Conservation (phyloP, 92 coral and sea anemone species). For the Ricordea florida region DNA sequence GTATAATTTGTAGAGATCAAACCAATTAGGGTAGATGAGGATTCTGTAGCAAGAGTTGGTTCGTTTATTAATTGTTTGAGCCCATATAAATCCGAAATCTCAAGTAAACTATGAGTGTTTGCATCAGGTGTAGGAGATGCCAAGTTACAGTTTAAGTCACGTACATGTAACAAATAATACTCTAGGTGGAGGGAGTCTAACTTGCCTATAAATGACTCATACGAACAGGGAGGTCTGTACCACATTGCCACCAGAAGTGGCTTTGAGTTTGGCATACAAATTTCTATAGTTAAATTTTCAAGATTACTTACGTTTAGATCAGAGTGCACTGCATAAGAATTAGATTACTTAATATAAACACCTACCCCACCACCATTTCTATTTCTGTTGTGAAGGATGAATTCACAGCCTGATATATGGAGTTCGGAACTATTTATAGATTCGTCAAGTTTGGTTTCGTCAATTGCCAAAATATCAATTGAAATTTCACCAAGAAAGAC, state of each 20-base stretch:
- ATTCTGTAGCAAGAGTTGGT: no score
- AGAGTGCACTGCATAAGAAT: constrained; percentile 25
- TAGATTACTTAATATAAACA: constrained; percentile 17
- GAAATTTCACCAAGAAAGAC: background rate
- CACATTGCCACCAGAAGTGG: constrained; percentile 25
- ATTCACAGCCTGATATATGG: constrained; percentile 40
- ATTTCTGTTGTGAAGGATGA: constrained; percentile 38
- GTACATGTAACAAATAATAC: no score
- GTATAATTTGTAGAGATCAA: no score
- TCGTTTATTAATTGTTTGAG: no score
- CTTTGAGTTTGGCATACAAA: constrained; percentile 35
- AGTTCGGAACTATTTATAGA: constrained; percentile 20
- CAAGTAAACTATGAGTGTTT: no score
- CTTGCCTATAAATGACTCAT: background rate
- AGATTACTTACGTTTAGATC: constrained; percentile 23
- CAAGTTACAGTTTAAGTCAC: no score
- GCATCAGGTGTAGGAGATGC: background rate
- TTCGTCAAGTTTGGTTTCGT: constrained; percentile 58
- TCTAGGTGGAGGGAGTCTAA: background rate
- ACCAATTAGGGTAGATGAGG: no score
- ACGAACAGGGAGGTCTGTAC: constrained; percentile 48
- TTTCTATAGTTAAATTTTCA: constrained; percentile 25
- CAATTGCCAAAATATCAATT: constrained; percentile 47
- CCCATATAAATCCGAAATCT: no score
- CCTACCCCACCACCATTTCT: constrained; percentile 48